Percentiles rank a stretch among this genome's conserved stretches.
phyloP scores from a whole-genome alignment of 2,113 vertebrate genomes.

The Apeltes quadracus region DNA sequence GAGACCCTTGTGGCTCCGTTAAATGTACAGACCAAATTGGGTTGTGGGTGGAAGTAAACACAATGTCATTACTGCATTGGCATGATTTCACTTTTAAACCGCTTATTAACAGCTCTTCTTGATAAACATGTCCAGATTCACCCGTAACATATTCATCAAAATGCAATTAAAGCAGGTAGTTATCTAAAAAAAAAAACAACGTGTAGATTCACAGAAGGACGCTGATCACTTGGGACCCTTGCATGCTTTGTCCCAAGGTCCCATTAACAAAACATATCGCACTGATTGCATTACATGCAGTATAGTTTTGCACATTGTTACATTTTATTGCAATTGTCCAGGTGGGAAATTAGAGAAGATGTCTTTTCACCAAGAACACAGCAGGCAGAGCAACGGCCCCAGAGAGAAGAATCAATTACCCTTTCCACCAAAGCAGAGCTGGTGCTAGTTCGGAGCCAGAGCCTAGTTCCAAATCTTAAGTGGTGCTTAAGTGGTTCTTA shows the following conservation, averaged over 20 bases:
- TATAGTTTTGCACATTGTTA: neutral
- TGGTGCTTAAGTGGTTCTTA: too few relatives aligned
- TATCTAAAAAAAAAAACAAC: neutral
- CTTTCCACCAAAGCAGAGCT: too few relatives aligned
- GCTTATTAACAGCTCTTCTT: neutral
- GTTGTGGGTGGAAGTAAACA: conserved; percentile 2
- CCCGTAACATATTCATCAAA: neutral
- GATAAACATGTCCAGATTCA: neutral
- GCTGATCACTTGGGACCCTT: neutral
- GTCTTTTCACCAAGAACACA: neutral
- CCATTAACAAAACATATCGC: neutral
- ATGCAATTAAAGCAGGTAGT: neutral
- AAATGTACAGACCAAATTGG: neutral
- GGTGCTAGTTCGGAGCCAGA: too few relatives aligned
- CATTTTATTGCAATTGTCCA: neutral
- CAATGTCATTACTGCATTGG: neutral
- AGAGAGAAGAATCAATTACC: neutral
- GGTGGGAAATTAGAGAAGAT: neutral
- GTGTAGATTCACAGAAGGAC: neutral
- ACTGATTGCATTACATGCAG: neutral
- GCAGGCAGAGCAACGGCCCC: neutral
- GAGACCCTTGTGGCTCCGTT: neutral
- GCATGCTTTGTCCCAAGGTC: neutral
- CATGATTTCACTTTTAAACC: neutral
- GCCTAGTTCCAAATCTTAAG: too few relatives aligned